Evolutionary conservation across 2,113 vertebrate species (phyloP), one percentile per base, ranked within the genome.

Genomic region (Anguilla rostrata): DNA sequence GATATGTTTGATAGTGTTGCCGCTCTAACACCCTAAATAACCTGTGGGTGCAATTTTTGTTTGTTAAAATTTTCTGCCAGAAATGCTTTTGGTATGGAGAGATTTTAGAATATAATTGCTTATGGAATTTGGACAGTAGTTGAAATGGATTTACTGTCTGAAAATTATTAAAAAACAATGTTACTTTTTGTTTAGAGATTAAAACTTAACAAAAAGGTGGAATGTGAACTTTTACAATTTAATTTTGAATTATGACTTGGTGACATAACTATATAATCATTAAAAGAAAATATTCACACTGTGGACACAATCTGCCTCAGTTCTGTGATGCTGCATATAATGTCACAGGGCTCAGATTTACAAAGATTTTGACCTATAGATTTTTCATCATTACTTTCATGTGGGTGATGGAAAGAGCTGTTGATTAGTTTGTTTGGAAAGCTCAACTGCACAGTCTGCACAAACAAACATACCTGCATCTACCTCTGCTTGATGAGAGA

Each of bases 401-500:
- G 39, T 79, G 75, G 75, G 9, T 85, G 84, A 40, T n/a, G 49
- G 78, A 43, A 57, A 80, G 46, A 81, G 18, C 75, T 40, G 29
- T 46, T 39, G 41, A 20, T 85, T n/a, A 78, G 43, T 20, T 14
- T 16, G 3, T 46, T 46, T 49, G 14, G 22, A 8, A 80, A 80
- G 75, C 26, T 80, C 15, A 85, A 40, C 78, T 39, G n/a, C 79
- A 49, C 46, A 85, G 49, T 41, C 49, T 49, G 34, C 11, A 85
- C 41, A 85, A 46, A 75, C n/a, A 34, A 85, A 18, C 78, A 0
- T 18, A 22, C 46, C 53, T 80, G 66, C 46, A 39, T 85, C 79
- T 86, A 81, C 85, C 85, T 86, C 85, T 29, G 40, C 79, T 82
- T 81, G 85, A 78, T 86, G 79, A 75, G 84, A 85, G 43, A 43